These are phyloP conservation scores for Oryzias curvinotus DNA, from an alignment of 2,113 vertebrate species.

Conservation along the genomic window DNA sequence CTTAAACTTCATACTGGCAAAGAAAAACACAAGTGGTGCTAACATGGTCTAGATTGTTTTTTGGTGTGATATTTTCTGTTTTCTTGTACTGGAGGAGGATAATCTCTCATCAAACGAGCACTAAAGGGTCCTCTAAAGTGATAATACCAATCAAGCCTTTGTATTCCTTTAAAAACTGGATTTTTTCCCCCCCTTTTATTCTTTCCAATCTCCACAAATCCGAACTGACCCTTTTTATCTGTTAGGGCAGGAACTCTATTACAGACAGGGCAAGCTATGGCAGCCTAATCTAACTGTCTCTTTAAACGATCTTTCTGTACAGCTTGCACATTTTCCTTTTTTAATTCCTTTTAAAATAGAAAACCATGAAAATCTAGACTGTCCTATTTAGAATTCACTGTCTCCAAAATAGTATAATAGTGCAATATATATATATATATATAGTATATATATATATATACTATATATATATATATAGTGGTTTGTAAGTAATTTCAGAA, in stretches of 20 bases:
- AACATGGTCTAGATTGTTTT: neutral
- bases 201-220: conserved; percentile 20
- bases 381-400: neutral
- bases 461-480: too few species aligned
- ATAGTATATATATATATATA: too few species aligned
- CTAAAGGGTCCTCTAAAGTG: conserved; percentile 6
- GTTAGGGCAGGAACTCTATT: conserved; percentile 52
- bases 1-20: neutral
- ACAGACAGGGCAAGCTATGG: conserved; percentile 30
- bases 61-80: conserved; percentile 8
- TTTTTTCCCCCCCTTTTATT: conserved; percentile 21
- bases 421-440: too few species aligned
- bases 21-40: neutral
- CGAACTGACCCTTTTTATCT: conserved; percentile 35
- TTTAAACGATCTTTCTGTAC: conserved; percentile 44
- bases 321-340: conserved; percentile 4
- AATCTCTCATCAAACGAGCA: conserved; percentile 14
- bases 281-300: conserved; percentile 38
- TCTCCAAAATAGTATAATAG: too few species aligned
- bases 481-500: too few species aligned
- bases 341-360: conserved; percentile 7
- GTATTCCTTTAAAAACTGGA: conserved; percentile 38
- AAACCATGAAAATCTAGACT: neutral
- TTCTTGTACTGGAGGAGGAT: conserved; percentile 2
- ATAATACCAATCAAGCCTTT: conserved; percentile 25